Evolutionary conservation across 2,113 vertebrate species (phyloP).

Genomic region (Rattus norvegicus): DNA sequence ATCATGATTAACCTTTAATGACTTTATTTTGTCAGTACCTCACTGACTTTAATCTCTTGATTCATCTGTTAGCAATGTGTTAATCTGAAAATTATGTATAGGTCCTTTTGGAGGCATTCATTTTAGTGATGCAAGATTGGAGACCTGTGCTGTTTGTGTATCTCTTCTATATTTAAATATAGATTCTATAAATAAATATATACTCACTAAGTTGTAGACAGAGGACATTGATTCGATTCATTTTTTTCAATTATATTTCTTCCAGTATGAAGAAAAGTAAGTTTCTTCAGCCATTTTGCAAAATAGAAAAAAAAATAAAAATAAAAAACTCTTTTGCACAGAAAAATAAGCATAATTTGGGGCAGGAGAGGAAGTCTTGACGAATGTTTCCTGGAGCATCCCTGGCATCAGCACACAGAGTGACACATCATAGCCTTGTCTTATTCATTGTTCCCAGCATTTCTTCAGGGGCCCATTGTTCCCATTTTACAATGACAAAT

Average conservation of each 20-base stretch:
- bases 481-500: neutral
- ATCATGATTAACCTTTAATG: neutral
- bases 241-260: neutral
- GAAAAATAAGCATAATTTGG: neutral
- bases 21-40: conserved; percentile 21
- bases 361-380: neutral
- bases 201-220: neutral
- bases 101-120: neutral
- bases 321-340: neutral
- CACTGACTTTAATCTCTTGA: conserved; percentile 10
- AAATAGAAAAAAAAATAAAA: neutral
- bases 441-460: neutral
- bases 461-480: neutral
- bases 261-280: neutral
- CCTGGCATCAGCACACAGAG: neutral
- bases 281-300: neutral
- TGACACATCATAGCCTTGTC: neutral
- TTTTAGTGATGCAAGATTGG: neutral
- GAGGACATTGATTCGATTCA: neutral
- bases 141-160: neutral
- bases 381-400: neutral
- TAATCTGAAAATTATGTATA: neutral
- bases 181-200: neutral
- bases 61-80: conserved; percentile 10
- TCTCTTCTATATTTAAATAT: neutral